Conservation (phyloP, 2,797 vertebrate species). For the Naso thynnoides region DNA sequence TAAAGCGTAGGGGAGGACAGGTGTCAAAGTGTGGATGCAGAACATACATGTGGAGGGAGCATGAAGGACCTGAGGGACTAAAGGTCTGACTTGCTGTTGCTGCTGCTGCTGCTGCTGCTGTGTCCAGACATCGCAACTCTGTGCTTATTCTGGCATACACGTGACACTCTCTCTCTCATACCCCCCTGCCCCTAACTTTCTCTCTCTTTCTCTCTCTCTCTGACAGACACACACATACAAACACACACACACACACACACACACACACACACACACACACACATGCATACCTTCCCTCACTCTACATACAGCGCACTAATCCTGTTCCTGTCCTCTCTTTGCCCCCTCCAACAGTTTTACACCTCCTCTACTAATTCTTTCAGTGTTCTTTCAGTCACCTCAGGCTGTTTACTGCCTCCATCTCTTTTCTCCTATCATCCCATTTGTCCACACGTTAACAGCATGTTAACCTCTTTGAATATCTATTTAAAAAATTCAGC, state of each 20-base stretch:
- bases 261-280: conserved; percentile 34
- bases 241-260: conserved; percentile 31
- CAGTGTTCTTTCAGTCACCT: conserved; percentile 43
- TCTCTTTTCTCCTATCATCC: conserved; percentile 30
- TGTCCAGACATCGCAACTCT: conserved; percentile 65
- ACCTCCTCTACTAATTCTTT: conserved; percentile 50
- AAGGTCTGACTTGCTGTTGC: conserved; percentile 54
- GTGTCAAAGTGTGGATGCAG: conserved; percentile 58
- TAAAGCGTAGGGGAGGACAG: conserved; percentile 58
- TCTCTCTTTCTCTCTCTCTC: conserved; percentile 22
- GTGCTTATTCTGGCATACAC: conserved; percentile 77
- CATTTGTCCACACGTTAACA: conserved; percentile 30
- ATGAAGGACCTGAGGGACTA: conserved; percentile 59
- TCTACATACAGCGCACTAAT: conserved; percentile 60
- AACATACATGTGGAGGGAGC: conserved; percentile 61
- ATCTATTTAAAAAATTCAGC: conserved; percentile 1
- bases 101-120: conserved; percentile 44
- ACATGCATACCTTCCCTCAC: conserved; percentile 50
- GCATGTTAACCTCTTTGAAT: conserved; percentile 21
- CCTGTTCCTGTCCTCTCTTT: conserved; percentile 57
- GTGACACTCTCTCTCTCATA: conserved; percentile 57
- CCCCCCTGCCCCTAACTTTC: conserved; percentile 13
- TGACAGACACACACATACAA: conserved; percentile 13
- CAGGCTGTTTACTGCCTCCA: neutral
- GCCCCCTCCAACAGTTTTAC: conserved; percentile 50